Percentiles rank a stretch among this genome's conserved stretches.
phyloP scores from a whole-genome alignment of 2,113 vertebrate genomes.

The Saimiri boliviensis region DNA sequence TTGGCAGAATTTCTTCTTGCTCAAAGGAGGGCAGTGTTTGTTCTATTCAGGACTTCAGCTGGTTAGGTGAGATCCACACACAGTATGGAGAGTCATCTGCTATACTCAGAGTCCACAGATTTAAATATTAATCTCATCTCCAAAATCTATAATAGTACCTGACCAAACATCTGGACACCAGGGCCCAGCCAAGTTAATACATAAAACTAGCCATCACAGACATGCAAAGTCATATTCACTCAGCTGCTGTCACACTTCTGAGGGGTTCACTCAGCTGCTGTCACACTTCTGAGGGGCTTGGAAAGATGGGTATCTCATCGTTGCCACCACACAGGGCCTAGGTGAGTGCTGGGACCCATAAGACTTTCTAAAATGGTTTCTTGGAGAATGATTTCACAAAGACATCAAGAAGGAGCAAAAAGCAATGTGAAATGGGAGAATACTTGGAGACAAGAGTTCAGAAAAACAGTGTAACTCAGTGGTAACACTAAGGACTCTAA shows the following conservation, averaged over 20 bases:
- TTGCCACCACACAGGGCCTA: no score
- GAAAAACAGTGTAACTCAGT: neutral
- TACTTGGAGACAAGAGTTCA: neutral
- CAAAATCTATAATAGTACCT: neutral
- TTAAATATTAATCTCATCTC: neutral
- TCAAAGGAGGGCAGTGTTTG: neutral
- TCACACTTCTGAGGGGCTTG: neutral
- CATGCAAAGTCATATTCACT: neutral
- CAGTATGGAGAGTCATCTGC: fast-evolving
- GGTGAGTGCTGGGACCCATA: neutral
- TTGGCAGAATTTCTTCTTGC: neutral
- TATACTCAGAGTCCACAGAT: neutral
- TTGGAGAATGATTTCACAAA: neutral
- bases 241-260: neutral
- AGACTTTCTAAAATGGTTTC: neutral
- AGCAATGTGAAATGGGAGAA: neutral
- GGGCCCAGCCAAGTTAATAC: neutral
- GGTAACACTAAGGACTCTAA: neutral
- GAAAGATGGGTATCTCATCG: fast-evolving
- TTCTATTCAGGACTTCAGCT: neutral
- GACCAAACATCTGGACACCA: neutral
- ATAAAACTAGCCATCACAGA: neutral
- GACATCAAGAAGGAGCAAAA: neutral
- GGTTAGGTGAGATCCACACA: neutral
- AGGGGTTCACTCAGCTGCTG: neutral